These are phyloP conservation scores for Tribolium castaneum DNA, from an alignment of 1,140 invertebrate genomes.

Conservation along the genomic window DNA sequence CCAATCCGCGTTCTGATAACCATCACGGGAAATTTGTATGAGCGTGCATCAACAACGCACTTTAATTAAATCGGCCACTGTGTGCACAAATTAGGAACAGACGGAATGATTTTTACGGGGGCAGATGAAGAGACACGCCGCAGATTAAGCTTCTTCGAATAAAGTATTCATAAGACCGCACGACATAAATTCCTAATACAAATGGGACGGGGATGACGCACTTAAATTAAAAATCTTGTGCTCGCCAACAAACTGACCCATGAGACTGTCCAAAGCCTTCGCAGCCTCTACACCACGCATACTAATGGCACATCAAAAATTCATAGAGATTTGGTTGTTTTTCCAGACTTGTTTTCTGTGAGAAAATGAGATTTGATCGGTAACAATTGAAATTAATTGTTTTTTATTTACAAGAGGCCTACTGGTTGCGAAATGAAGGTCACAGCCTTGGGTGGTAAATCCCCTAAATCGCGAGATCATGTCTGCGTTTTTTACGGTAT, in stretches of 20 bases:
- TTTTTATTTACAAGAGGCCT: too few species aligned
- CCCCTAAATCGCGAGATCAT: too few species aligned
- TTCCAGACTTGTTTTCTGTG: too few species aligned
- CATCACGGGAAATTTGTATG: background rate
- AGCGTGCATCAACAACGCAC: background rate
- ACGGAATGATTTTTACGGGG: too few species aligned
- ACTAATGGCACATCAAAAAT: background rate
- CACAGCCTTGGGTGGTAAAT: too few species aligned
- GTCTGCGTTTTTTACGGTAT: too few species aligned
- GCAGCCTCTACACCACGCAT: background rate
- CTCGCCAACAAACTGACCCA: background rate
- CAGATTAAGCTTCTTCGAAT: background rate
- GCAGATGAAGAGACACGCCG: background rate
- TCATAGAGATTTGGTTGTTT: too few species aligned
- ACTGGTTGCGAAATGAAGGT: too few species aligned
- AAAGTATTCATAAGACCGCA: background rate
- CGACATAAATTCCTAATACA: constrained; percentile 4
- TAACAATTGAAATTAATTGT: too few species aligned
- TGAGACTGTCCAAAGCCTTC: background rate
- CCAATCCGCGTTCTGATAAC: background rate
- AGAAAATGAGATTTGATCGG: too few species aligned
- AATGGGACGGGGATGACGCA: background rate
- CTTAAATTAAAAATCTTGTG: constrained; percentile 15
- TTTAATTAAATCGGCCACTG: background rate
- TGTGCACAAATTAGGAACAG: background rate